Percentiles rank a stretch among this genome's conserved stretches.
Conservation (phyloP, 2,797 vertebrate species). For the Sternarchorhynchus goeldii region DNA sequence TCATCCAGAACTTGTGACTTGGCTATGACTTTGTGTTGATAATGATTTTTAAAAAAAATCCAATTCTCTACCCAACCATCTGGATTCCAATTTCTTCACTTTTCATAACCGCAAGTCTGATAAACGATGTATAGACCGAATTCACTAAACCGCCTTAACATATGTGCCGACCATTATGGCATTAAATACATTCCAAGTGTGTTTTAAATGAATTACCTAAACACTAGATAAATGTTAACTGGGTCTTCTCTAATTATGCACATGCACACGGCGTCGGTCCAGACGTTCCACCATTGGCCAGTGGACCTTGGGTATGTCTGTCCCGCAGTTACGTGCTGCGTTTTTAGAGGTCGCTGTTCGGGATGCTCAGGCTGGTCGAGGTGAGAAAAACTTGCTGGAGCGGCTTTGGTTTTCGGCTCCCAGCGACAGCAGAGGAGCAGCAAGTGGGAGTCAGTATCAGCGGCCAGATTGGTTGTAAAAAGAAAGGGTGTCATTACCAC, state of each 20-base stretch:
- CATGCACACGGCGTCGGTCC: neutral
- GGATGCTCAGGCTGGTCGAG: no score
- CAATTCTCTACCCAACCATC: slow-evolving; percentile 61
- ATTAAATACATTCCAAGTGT: neutral
- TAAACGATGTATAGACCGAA: neutral
- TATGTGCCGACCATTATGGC: slow-evolving; percentile 11
- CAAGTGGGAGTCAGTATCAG: neutral
- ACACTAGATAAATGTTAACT: neutral
- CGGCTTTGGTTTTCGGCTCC: slow-evolving; percentile 65
- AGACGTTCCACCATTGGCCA: neutral
- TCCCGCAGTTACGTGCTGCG: slow-evolving; percentile 61
- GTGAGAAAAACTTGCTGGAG: slow-evolving; percentile 21
- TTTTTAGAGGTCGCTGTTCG: slow-evolving; percentile 69
- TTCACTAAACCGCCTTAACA: slow-evolving; percentile 14
- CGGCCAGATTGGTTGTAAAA: no score
- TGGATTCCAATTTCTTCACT: slow-evolving; percentile 65
- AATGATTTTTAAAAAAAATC: neutral
- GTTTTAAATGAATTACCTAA: neutral
- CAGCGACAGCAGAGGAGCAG: slow-evolving; percentile 14
- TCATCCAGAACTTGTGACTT: slow-evolving; percentile 36
- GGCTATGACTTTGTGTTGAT: slow-evolving; percentile 23
- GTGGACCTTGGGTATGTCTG: neutral
- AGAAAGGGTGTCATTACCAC: neutral
- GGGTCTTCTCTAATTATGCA: neutral
- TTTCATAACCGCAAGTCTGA: slow-evolving; percentile 64